Evolutionary conservation across 2,113 vertebrate genomes (phyloP).

Genomic region (Oostethus manadensis): DNA sequence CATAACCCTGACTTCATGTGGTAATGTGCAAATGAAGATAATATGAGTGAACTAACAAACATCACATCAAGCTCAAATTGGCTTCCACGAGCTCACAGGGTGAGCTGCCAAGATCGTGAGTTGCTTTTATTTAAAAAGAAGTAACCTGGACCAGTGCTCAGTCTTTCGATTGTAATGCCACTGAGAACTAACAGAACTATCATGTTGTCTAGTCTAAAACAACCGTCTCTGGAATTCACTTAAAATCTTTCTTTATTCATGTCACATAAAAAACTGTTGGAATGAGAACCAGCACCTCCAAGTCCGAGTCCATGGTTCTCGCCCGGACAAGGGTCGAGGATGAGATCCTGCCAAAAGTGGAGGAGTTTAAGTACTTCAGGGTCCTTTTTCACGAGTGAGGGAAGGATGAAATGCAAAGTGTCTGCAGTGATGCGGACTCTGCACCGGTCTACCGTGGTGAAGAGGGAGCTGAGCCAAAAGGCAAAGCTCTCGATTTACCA

Average conservation of each 20-base stretch:
- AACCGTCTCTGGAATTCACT: background rate
- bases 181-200: background rate
- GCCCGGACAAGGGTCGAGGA: too few species aligned
- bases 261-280: background rate
- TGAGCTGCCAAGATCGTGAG: background rate
- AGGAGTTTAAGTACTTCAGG: too few species aligned
- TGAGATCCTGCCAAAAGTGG: too few species aligned
- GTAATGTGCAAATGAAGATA: slow-evolving; percentile 29
- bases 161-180: background rate
- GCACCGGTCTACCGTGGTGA: too few species aligned
- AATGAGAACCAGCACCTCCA: too few species aligned
- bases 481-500: too few species aligned
- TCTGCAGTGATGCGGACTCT: too few species aligned
- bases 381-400: too few species aligned
- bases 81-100: background rate
- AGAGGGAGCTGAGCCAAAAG: too few species aligned
- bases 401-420: too few species aligned
- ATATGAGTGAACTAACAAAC: slow-evolving; percentile 16
- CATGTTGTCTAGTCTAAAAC: background rate
- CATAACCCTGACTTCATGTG: slow-evolving; percentile 4
- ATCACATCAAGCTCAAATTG: background rate
- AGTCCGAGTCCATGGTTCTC: too few species aligned
- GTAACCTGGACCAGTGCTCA: slow-evolving; percentile 1
- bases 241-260: background rate
- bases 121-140: background rate